Conservation (phyloP, 2,113 vertebrate species). For the Lasiurus borealis region DNA sequence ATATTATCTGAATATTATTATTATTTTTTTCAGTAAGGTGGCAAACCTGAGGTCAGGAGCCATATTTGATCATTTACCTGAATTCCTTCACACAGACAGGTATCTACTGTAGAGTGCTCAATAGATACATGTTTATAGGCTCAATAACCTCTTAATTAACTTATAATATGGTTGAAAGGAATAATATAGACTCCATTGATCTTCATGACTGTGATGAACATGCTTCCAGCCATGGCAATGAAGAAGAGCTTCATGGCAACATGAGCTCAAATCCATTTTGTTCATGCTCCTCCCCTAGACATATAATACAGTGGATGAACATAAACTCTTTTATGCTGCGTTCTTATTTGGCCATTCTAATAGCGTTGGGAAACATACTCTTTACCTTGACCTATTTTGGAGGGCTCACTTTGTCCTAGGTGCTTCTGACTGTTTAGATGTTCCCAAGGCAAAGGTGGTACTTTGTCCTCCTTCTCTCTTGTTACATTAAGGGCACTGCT, state of each 20-base stretch:
- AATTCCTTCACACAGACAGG: neutral
- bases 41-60: neutral
- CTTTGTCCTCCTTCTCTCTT: neutral
- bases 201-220: neutral
- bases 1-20: neutral
- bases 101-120: neutral
- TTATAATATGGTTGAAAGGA: slow-evolving; percentile 7
- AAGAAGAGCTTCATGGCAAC: neutral
- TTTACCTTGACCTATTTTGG: neutral
- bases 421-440: neutral
- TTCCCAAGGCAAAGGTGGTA: neutral
- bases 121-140: neutral
- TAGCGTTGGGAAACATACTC: neutral
- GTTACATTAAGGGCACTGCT: neutral
- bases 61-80: neutral
- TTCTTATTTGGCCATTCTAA: neutral
- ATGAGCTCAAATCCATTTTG: slow-evolving; percentile 21
- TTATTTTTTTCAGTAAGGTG: neutral
- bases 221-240: neutral
- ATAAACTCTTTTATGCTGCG: neutral
- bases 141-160: neutral
- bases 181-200: neutral
- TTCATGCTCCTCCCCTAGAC: neutral
- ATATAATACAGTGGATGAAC: neutral
- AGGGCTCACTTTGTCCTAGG: neutral